A percentile compares a stretch with the other conserved stretches of the same genome.
Conservation (phyloP, 2,797 vertebrate genomes). For the Crax fasciolata region DNA sequence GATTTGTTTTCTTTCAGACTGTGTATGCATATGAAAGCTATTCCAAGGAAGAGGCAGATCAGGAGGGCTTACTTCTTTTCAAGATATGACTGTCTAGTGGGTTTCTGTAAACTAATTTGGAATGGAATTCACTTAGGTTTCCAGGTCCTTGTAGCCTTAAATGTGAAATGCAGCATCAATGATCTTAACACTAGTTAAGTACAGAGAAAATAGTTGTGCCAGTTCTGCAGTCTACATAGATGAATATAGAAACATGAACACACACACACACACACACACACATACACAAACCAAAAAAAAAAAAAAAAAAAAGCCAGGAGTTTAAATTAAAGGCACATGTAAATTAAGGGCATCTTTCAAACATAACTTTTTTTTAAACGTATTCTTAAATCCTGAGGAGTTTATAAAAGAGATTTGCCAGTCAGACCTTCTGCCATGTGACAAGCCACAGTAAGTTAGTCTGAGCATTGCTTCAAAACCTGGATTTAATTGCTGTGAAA, state of each 20-base stretch:
- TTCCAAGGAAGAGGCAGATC: background rate
- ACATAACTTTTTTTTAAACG: background rate
- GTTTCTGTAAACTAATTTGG: background rate
- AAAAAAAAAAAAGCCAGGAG: background rate
- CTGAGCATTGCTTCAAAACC: background rate
- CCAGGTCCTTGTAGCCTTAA: background rate
- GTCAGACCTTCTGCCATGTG: background rate
- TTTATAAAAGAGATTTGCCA: background rate
- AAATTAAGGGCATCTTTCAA: background rate
- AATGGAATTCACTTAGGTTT: background rate
- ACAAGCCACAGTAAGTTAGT: background rate
- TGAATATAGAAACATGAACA: background rate
- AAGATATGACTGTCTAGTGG: background rate
- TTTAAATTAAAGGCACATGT: background rate
- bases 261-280: too few species aligned
- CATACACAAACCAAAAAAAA: too few species aligned
- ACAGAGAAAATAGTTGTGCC: background rate
- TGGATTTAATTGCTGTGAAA: background rate
- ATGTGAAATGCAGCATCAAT: background rate
- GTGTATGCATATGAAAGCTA: background rate
- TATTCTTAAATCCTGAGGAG: background rate
- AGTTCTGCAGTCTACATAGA: background rate
- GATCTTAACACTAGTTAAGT: background rate
- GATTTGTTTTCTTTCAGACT: constrained; percentile 27
- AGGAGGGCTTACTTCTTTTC: background rate